Base-by-base conservation (phyloP, 1,140 invertebrate species). In the Drosophila burlai region DNA sequence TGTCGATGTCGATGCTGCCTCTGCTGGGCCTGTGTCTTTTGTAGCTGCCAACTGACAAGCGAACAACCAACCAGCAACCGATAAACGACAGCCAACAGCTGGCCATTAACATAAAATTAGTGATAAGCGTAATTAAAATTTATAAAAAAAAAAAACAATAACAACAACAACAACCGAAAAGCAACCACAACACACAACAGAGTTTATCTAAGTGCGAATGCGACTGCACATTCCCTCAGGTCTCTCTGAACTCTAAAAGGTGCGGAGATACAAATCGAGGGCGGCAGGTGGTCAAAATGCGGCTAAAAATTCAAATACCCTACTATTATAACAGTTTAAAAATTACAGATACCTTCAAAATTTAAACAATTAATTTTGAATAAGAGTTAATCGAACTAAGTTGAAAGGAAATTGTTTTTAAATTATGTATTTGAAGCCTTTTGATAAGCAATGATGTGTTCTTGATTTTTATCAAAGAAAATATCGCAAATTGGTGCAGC, bases 41-140 rank as follows among this genome's bases (percentile, higher is more conserved):
- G 65, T 47, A 13, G 42, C n/a, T 34, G 62, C 62, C 47, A 65
- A 58, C 49, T 42, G 45, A 42, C 46, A 64, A 50, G 24, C 34
- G n/a, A 61, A 66, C 40, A 54, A 49, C 62, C 60, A 68, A 31
- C 47, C 67, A 54, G 40, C 61, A 66, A 66, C 47, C 62, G 62
- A 46, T 49, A 66, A 69, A 31, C 47, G 62, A 46, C 62, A 71
- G 57, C 47, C 80, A 83, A 71, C 85, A 89, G 84, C 69, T 84
- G 84, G 77, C 81, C 80, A 87, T 87, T 87, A 87, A 81, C 84
- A 90, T 87, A 87, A 81, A 87, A 87, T 89, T 89, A 84, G 81
- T 84, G 84, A 87, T 87, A 87, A 87, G 74, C 50, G 74, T 87
- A 84, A 87, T 87, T 87, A 87, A 87, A 89, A 84, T 81, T 89